Evolutionary conservation across 1,140 invertebrate genomes (phyloP).

Genomic region (Drosophila gunungcola): DNA sequence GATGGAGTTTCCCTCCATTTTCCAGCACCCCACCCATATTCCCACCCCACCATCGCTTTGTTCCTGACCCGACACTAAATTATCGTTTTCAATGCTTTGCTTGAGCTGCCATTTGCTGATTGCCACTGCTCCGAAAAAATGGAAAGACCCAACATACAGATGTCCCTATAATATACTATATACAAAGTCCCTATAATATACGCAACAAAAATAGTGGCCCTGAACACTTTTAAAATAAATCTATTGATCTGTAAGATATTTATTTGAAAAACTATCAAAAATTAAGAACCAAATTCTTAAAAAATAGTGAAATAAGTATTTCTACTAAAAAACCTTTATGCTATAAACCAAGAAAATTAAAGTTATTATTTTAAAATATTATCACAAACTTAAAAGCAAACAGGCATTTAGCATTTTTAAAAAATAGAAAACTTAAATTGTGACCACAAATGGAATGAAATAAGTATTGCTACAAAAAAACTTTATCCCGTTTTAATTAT

Average conservation of each 20-base stretch:
- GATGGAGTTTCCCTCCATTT: slow-evolving; percentile 10
- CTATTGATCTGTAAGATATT: too few species aligned
- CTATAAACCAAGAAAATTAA: too few species aligned
- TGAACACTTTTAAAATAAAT: too few species aligned
- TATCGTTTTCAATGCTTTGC: slow-evolving; percentile 42
- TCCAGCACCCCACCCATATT: not conserved
- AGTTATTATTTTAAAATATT: too few species aligned
- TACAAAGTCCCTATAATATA: slow-evolving; percentile 2
- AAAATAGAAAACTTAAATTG: too few species aligned
- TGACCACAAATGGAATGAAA: too few species aligned
- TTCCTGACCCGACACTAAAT: slow-evolving; percentile 31
- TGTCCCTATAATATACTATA: slow-evolving; percentile 3
- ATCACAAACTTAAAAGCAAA: too few species aligned
- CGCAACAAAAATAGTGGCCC: too few species aligned
- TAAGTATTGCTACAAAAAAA: too few species aligned
- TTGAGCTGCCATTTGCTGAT: slow-evolving; percentile 46
- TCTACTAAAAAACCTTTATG: not conserved
- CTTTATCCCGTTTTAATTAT: not conserved
- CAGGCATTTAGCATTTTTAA: too few species aligned
- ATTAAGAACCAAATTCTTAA: too few species aligned
- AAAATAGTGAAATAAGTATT: not conserved
- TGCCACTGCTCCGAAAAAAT: slow-evolving; percentile 23
- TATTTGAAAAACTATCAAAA: too few species aligned
- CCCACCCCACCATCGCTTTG: slow-evolving; percentile 6
- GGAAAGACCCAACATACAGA: slow-evolving; percentile 1